Conservation (phyloP, 2,113 vertebrate genomes). For the Melanostigma gelatinosum region DNA sequence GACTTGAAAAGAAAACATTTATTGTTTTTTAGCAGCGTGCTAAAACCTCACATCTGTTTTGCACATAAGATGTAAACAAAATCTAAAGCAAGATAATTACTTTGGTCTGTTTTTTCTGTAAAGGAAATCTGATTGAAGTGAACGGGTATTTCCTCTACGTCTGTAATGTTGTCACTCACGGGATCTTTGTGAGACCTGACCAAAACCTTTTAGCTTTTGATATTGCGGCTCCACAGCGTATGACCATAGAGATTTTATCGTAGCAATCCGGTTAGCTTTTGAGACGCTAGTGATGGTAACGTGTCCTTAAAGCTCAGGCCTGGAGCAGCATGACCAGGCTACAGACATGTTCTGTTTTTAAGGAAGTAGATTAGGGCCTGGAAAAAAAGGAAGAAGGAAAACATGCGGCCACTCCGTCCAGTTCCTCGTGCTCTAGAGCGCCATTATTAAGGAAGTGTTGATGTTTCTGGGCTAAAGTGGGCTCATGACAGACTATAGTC, state of each 20-base stretch:
- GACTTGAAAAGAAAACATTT: conserved; percentile 61
- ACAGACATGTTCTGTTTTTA: background rate
- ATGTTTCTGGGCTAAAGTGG: background rate
- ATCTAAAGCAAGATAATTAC: conserved; percentile 23
- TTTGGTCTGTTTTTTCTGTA: background rate
- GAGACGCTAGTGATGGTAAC: background rate
- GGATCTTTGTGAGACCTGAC: background rate
- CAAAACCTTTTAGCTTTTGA: background rate
- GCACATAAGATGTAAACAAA: conserved; percentile 45
- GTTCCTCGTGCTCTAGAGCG: background rate
- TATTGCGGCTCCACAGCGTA: background rate
- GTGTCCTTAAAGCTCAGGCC: conserved; percentile 8
- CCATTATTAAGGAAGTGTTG: conserved; percentile 18
- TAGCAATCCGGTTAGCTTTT: conserved; percentile 1
- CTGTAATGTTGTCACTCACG: background rate
- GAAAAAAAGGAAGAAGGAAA: background rate
- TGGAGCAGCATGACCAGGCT: background rate
- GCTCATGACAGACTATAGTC: conserved; percentile 13
- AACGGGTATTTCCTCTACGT: conserved; percentile 10
- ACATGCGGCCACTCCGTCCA: conserved; percentile 27
- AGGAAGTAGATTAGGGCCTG: conserved; percentile 22
- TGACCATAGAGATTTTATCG: background rate
- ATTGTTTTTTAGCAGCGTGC: conserved; percentile 31
- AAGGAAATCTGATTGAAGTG: conserved; percentile 32
- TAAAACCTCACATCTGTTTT: conserved; percentile 65